A percentile compares a stretch with the other conserved stretches of the same genome.
Evolutionary conservation across 2,113 vertebrate species (phyloP).

Genomic region (Entelurus aequoreus): DNA sequence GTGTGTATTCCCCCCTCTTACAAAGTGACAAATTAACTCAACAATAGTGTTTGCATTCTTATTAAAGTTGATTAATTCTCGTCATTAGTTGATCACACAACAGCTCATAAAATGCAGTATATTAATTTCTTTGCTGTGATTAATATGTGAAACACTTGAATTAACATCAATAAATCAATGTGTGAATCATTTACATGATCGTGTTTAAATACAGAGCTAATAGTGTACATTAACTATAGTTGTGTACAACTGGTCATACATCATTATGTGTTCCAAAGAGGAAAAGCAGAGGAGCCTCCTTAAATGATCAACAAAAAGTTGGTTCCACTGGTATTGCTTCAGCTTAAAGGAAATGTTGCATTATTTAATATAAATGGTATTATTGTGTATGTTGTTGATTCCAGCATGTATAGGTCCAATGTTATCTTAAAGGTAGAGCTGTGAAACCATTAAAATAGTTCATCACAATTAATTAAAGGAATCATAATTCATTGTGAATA

Average conservation of each 20-base stretch:
- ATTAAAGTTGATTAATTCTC: conserved; percentile 84
- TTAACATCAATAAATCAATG: conserved; percentile 78
- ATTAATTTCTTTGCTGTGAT: conserved; percentile 74
- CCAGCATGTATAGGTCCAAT: no score
- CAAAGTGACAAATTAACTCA: conserved; percentile 76
- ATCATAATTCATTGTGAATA: no score
- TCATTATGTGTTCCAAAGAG: conserved; percentile 48
- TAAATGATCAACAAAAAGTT: conserved; percentile 67
- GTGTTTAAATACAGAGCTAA: conserved; percentile 71
- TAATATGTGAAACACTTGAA: conserved; percentile 79
- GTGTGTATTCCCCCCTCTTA: conserved; percentile 68
- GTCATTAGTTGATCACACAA: conserved; percentile 74
- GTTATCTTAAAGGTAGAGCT: no score
- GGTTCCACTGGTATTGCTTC: no score
- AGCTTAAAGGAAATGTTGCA: no score
- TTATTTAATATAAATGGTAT: no score
- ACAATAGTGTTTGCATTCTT: conserved; percentile 80
- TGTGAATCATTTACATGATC: conserved; percentile 79
- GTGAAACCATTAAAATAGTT: no score
- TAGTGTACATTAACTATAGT: conserved; percentile 63
- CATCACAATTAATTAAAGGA: no score
- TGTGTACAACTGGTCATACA: conserved; percentile 64
- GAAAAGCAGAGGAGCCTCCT: conserved; percentile 56
- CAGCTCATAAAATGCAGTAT: conserved; percentile 72
- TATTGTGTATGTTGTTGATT: no score